phyloP scores from a whole-genome alignment of 1,140 invertebrate genomes.

The Drosophila pachea region DNA sequence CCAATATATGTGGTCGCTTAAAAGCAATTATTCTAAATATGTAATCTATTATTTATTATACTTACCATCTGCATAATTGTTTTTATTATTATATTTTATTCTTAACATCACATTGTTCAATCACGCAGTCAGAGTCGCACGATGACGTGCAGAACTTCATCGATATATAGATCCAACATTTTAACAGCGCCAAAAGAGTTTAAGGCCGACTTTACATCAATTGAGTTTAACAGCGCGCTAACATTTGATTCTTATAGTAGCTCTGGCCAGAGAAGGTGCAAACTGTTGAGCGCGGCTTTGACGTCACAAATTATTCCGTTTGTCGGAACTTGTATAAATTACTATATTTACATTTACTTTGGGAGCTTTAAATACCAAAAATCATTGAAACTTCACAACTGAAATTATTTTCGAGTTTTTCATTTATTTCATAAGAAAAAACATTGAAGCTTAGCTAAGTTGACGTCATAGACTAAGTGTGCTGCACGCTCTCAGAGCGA shows the following conservation, averaged over 20 bases:
- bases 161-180: neutral
- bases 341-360: too few relatives aligned
- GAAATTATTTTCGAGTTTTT: too few relatives aligned
- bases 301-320: neutral
- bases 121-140: neutral
- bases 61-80: too few relatives aligned
- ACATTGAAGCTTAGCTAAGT: neutral
- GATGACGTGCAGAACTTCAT: neutral
- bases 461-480: slow-evolving; percentile 15
- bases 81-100: neutral
- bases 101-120: neutral
- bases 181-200: neutral
- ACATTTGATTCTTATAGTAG: neutral
- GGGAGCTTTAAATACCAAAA: too few relatives aligned
- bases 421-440: too few relatives aligned
- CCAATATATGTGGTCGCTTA: too few relatives aligned
- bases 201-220: neutral
- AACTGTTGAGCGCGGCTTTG: neutral
- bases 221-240: neutral
- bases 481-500: slow-evolving; percentile 16
- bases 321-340: too few relatives aligned
- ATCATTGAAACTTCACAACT: too few relatives aligned
- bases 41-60: too few relatives aligned
- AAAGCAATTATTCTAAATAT: too few relatives aligned
- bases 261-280: neutral